phyloP scores from a whole-genome alignment of 2,888 invertebrate genomes.

The Tetragonisca angustula region DNA sequence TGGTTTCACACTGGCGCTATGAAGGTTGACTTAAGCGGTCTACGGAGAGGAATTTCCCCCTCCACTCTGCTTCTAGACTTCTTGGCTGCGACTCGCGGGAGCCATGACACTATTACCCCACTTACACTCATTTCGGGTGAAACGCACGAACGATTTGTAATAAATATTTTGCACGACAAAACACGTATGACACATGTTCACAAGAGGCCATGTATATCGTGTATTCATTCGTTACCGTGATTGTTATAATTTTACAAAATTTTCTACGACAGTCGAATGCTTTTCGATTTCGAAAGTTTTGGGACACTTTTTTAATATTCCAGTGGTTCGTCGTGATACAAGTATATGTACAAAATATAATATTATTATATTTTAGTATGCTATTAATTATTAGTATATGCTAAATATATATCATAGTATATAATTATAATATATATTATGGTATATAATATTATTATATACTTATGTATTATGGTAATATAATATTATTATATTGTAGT shows the following conservation, averaged over 20 bases:
- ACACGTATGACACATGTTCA: no score
- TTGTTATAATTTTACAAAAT: not conserved
- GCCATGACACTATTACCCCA: not conserved
- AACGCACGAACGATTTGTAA: not conserved
- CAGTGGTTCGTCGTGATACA: no score
- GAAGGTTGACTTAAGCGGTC: not conserved
- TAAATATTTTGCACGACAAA: not conserved
- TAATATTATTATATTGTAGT: no score
- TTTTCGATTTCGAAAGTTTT: not conserved
- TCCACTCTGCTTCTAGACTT: not conserved
- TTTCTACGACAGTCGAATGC: not conserved
- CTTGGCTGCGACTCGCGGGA: not conserved
- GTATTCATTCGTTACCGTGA: not conserved
- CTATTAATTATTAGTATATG: no score
- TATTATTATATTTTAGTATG: no score
- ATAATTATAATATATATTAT: no score
- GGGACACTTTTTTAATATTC: no score
- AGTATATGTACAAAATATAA: no score
- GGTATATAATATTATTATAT: no score
- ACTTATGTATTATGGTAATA: no score
- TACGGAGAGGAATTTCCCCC: not conserved
- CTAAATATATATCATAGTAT: no score
- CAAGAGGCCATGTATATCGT: not conserved
- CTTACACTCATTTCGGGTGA: not conserved
- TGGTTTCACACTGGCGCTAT: not conserved